Base-by-base conservation (phyloP, 1,140 invertebrate genomes). In the Drosophila lowei region DNA sequence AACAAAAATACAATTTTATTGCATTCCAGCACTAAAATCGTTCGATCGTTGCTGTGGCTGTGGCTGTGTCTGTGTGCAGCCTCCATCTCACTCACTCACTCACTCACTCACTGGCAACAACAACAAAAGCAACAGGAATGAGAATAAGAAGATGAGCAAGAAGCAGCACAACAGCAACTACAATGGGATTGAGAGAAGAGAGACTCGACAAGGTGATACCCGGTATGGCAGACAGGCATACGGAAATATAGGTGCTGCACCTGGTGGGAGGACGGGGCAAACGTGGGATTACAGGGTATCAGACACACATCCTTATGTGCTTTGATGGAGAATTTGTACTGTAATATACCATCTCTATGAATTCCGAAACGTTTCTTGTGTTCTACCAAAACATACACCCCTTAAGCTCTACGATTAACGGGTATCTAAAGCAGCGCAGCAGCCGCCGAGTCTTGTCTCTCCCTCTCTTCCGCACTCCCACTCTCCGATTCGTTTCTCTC, bases 1-100 rank as follows among this genome's bases (percentile, higher is more conserved):
- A 88, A 88, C 78, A 78, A 88, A 88, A 77, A 83, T 79, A 89
- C 53, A 80, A 79, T 68, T 86, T 88, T 88, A 88, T 88, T 88
- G 84, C 83, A 88, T 88, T 88, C 83, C 83, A 89, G 83, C 83
- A 88, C 83, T 88, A 88, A 85, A 88, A 88, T 79, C 84, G 73
- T 77, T 71, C 75, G 83, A 89, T 88, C 83, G 83, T 83, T 71
- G 76, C 77, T 34, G 30, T 34, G 34, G 16, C 30, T 64, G 63
- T n/a, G n/a, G n/a, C n/a, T n/a, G n/a, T n/a, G n/a, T n/a, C n/a
- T 50, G 59, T 49, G 61, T 23, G 61, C 9, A 34, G 30, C 9
- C 9, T 34, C 30, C 11, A 34, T 34, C 30, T 11, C 6, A n/a
- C 65, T 64, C 41, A 53, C 61, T 23, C 64, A 0, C 28, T 30